These are phyloP conservation scores for Panagrolaimus sp. DNA, from an alignment of 1,140 invertebrate genomes.

Conservation along the genomic window DNA sequence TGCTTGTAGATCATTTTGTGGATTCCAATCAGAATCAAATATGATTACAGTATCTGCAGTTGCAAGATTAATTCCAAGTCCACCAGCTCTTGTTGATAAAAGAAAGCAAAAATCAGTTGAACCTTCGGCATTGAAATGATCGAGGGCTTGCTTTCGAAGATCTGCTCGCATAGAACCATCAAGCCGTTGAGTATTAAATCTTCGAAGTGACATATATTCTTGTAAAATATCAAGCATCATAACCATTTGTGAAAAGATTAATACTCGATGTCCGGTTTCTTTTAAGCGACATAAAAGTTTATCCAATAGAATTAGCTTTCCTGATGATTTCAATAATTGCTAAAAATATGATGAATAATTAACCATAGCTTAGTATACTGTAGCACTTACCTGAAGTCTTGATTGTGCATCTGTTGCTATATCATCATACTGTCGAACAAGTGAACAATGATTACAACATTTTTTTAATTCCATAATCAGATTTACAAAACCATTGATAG, in stretches of 20 bases:
- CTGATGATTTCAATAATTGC: slow-evolving; percentile 78
- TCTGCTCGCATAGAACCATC: slow-evolving; percentile 97
- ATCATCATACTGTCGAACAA: slow-evolving; percentile 68
- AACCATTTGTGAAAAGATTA: slow-evolving; percentile 97
- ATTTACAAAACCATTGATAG: slow-evolving; percentile 85
- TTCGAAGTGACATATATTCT: slow-evolving; percentile 81
- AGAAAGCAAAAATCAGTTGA: slow-evolving; percentile 93
- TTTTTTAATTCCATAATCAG: slow-evolving; percentile 98
- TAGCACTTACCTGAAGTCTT: slow-evolving; percentile 50
- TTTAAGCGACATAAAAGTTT: slow-evolving; percentile 80
- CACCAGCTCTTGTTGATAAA: slow-evolving; percentile 85
- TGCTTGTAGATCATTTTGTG: slow-evolving; percentile 87
- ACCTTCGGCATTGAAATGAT: slow-evolving; percentile 80
- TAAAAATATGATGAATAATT: slow-evolving; percentile 22
- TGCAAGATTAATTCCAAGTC: slow-evolving; percentile 92
- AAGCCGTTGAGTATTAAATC: slow-evolving; percentile 80
- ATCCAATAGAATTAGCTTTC: slow-evolving; percentile 84
- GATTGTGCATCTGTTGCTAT: slow-evolving; percentile 68
- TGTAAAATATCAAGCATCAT: slow-evolving; percentile 88
- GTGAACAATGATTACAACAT: slow-evolving; percentile 91
- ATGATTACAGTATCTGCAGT: slow-evolving; percentile 96
- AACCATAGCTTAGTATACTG: neutral
- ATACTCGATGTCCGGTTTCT: slow-evolving; percentile 86
- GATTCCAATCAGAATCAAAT: slow-evolving; percentile 99
- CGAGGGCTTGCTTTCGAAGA: slow-evolving; percentile 83